Base-by-base conservation (phyloP, 2,797 vertebrate species). In the Buceros bicornis region DNA sequence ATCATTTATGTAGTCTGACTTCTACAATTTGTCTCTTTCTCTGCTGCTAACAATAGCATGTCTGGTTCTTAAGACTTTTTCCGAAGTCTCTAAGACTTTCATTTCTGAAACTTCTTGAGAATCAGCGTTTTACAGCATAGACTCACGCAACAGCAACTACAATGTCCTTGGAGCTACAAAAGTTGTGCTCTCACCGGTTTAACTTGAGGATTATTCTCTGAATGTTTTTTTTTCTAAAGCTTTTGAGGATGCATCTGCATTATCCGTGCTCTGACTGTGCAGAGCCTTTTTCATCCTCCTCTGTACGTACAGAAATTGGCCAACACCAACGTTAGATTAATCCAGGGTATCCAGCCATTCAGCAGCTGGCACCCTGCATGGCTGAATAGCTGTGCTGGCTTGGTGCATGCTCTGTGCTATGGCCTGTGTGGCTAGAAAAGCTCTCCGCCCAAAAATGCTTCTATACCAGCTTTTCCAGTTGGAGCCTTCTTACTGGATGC, bases 11-110 rank as follows among this genome's bases (percentile, higher is more conserved):
- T 97, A 93, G 96, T 96, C 97, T 94, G 85, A 94, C 96, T 97
- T 91, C 85, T 96, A 93, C 92, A 95, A 93, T 96, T 91, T 95
- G 96, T 97, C 96, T 97, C 93, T 97, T 96, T 97, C 96, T 97
- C 96, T 96, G 96, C 97, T 98, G 95, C 95, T 98, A 97, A 98
- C 97, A 97, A 95, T 95, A 95, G 98, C 97, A 96, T 97, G 97
- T 95, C 96, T 97, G 93, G 94, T 96, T 96, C 97, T 96, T 91
- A 95, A 84, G 93, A 89, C 65, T 76, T 90, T 84, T 67, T 35
- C n/a, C n/a, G 0, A 90, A 94, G 94, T 88, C 87, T 84, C 17
- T 91, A 90, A 70, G 93, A 88, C 94, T 96, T 86, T 62, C 13
- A 8, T 91, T 89, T 91, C 96, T 89, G 78, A 95, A 97, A 93